Conservation (phyloP, 2,113 vertebrate genomes). For the Pristiophorus japonicus region DNA sequence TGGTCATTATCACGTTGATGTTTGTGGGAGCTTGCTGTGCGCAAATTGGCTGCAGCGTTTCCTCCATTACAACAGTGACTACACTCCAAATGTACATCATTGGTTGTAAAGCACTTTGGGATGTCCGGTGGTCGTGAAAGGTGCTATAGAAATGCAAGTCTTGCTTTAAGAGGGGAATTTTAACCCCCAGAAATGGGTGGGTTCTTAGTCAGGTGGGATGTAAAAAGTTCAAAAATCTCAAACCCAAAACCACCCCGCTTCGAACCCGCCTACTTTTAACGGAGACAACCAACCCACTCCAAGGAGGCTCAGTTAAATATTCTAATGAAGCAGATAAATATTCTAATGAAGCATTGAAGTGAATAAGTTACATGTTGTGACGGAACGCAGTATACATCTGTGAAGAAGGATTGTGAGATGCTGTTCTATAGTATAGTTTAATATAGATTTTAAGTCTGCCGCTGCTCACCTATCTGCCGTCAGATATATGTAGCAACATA, state of each 20-base stretch:
- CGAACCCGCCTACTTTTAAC: background rate
- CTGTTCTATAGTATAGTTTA: slow-evolving; percentile 68
- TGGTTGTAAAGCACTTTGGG: no score
- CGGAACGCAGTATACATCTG: no score
- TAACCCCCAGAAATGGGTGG: background rate
- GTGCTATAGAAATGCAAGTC: no score
- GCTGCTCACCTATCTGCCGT: no score
- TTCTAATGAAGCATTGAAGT: background rate
- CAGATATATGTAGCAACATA: background rate
- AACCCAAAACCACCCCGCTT: background rate
- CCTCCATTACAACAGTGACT: no score
- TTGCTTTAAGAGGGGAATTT: background rate
- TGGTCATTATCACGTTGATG: no score
- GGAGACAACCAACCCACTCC: background rate
- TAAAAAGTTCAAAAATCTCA: no score
- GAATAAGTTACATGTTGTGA: no score
- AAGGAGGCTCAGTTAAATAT: background rate
- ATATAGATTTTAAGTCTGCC: background rate
- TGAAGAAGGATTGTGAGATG: slow-evolving; percentile 97
- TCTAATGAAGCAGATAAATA: background rate
- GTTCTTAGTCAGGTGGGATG: background rate
- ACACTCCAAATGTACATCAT: no score
- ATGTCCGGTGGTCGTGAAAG: no score
- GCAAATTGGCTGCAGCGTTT: no score
- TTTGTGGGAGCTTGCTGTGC: no score